phyloP scores from a whole-genome alignment of 2,888 invertebrate genomes.

The Himalopsyche japonica region DNA sequence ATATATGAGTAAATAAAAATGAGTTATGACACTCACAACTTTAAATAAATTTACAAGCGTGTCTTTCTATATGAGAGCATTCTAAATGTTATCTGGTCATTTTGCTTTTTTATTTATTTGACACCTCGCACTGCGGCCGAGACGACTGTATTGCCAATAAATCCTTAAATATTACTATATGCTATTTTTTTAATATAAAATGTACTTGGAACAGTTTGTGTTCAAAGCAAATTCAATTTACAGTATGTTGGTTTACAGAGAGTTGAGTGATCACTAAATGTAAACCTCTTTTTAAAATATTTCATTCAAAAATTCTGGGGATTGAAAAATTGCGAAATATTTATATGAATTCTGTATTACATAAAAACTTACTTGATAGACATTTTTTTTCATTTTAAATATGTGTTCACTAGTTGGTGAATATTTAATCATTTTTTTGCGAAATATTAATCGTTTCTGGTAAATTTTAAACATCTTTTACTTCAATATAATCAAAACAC shows the following conservation, averaged over 20 bases:
- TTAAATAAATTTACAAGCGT: neutral
- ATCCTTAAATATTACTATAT: slow-evolving; percentile 34
- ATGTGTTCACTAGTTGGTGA: too few species aligned
- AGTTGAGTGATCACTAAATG: neutral
- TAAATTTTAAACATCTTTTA: too few species aligned
- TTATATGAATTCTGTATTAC: too few species aligned
- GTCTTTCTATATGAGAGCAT: neutral
- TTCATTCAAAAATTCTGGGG: too few species aligned
- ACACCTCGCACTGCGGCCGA: slow-evolving; percentile 22
- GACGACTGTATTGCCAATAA: slow-evolving; percentile 30
- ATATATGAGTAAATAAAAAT: neutral
- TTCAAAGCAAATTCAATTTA: neutral
- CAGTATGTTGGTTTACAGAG: neutral
- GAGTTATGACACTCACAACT: neutral
- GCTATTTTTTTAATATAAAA: neutral
- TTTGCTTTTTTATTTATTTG: slow-evolving; percentile 33
- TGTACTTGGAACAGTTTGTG: neutral
- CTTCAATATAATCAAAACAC: too few species aligned
- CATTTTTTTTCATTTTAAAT: too few species aligned
- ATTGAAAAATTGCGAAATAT: too few species aligned
- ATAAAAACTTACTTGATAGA: too few species aligned
- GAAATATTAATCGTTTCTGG: too few species aligned
- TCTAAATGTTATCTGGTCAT: slow-evolving; percentile 17
- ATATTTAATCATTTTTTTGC: too few species aligned
- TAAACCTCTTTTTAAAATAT: too few species aligned